Percentiles rank a stretch among this genome's conserved stretches.
These are phyloP conservation scores for Neodiprion lecontei DNA, from an alignment of 1,140 invertebrate genomes.

Conservation along the genomic window DNA sequence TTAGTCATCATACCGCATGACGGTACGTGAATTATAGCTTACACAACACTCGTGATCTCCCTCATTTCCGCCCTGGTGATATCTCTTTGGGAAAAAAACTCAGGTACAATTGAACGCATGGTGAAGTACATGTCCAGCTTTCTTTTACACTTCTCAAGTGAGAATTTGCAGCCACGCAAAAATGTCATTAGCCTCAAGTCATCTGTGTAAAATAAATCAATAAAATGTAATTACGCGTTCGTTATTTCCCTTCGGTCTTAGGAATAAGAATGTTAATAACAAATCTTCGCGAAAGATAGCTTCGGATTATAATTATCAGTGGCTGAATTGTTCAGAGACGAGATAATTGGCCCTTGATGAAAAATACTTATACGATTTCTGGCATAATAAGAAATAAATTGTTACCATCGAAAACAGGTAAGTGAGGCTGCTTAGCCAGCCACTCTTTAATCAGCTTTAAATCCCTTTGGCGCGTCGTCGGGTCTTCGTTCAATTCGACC, in stretches of 20 bases:
- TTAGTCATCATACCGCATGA: too few relatives aligned
- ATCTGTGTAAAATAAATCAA: conserved; percentile 60
- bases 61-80: conserved; percentile 73
- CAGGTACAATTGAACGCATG: conserved; percentile 81
- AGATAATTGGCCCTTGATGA: conserved; percentile 8
- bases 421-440: conserved; percentile 75
- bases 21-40: conserved; percentile 47
- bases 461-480: conserved; percentile 70
- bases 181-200: conserved; percentile 78
- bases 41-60: conserved; percentile 75
- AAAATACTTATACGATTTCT: conserved; percentile 2
- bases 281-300: conserved; percentile 11
- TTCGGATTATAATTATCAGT: not conserved
- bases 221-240: conserved; percentile 16
- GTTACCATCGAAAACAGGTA: conserved; percentile 75
- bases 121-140: conserved; percentile 87
- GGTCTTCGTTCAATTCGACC: conserved; percentile 77
- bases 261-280: not conserved
- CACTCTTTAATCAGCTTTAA: conserved; percentile 73
- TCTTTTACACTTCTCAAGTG: conserved; percentile 79
- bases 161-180: conserved; percentile 83
- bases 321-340: not conserved
- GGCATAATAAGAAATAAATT: conserved; percentile 21
- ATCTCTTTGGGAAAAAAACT: conserved; percentile 82
- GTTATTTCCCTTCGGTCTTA: not conserved